Evolutionary conservation across 2,888 invertebrate species (phyloP).

Genomic region (Platycheirus rosarum): DNA sequence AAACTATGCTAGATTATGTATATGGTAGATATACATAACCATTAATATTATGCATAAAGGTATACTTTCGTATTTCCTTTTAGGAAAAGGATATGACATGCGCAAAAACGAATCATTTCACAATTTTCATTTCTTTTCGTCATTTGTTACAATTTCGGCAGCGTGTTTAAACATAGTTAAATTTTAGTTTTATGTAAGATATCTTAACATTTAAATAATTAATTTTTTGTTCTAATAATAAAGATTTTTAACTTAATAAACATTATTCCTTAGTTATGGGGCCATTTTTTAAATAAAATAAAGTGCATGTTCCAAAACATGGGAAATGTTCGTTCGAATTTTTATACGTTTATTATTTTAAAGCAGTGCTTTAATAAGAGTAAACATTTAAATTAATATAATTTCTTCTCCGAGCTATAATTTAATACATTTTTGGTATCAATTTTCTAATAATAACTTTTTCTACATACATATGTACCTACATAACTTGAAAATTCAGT

Average conservation of each 20-base stretch:
- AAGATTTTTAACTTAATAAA: slow-evolving; percentile 30
- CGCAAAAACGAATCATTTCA: slow-evolving; percentile 34
- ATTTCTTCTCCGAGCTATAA: background rate
- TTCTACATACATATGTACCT: no score
- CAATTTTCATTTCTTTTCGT: slow-evolving; percentile 58
- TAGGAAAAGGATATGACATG: slow-evolving; percentile 51
- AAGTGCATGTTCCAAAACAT: slow-evolving; percentile 23
- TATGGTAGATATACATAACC: no score
- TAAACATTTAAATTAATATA: slow-evolving; percentile 1
- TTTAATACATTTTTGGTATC: background rate
- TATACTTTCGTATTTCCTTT: slow-evolving; percentile 37
- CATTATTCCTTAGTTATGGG: no score
- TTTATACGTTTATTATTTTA: slow-evolving; percentile 3
- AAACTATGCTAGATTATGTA: no score
- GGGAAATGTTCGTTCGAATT: slow-evolving; percentile 36
- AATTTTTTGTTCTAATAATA: slow-evolving; percentile 20
- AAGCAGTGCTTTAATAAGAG: slow-evolving; percentile 27
- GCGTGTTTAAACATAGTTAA: slow-evolving; percentile 60
- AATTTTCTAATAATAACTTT: slow-evolving; percentile 50
- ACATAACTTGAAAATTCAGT: slow-evolving; percentile 51
- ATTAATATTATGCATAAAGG: background rate
- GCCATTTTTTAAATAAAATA: no score
- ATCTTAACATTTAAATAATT: slow-evolving; percentile 34
- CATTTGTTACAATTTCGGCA: slow-evolving; percentile 63
- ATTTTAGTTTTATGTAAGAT: slow-evolving; percentile 68